Conservation (phyloP, 2,797 vertebrate species). For the Gastrophryne carolinensis region DNA sequence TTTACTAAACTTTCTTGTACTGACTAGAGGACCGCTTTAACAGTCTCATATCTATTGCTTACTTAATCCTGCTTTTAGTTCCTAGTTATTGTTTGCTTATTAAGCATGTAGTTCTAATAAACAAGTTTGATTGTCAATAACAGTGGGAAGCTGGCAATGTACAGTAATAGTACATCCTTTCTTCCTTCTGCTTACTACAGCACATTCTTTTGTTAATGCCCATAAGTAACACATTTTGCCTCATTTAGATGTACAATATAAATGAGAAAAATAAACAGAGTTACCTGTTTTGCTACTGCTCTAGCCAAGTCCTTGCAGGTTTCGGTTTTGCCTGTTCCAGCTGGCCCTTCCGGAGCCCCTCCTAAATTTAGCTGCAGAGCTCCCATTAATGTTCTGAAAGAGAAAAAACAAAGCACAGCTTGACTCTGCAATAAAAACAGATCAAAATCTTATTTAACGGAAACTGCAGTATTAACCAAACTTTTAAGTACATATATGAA, state of each 20-base stretch:
- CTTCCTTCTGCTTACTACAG: too few species aligned
- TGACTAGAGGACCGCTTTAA: too few species aligned
- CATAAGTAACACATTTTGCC: too few species aligned
- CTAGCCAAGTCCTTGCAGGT: slow-evolving; percentile 55
- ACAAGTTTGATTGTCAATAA: too few species aligned
- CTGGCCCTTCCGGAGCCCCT: slow-evolving; percentile 64
- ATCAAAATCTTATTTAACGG: slow-evolving; percentile 74
- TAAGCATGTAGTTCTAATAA: too few species aligned
- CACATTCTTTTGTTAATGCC: too few species aligned
- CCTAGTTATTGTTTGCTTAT: too few species aligned
- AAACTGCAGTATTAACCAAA: slow-evolving; percentile 69
- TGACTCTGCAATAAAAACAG: slow-evolving; percentile 73
- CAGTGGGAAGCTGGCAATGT: too few species aligned
- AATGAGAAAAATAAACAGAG: background rate
- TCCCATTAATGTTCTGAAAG: slow-evolving; percentile 71
- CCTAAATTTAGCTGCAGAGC: slow-evolving; percentile 64
- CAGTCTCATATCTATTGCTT: too few species aligned
- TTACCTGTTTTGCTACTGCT: slow-evolving; percentile 60
- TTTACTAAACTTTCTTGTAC: too few species aligned
- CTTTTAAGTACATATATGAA: slow-evolving; percentile 72
- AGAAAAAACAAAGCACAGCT: slow-evolving; percentile 66
- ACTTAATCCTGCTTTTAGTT: too few species aligned
- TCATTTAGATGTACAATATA: background rate
- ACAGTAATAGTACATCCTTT: too few species aligned
- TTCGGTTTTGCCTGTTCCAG: slow-evolving; percentile 61